Evolutionary conservation across 2,888 invertebrate species (phyloP).

Genomic region (Notodonta ziczac): DNA sequence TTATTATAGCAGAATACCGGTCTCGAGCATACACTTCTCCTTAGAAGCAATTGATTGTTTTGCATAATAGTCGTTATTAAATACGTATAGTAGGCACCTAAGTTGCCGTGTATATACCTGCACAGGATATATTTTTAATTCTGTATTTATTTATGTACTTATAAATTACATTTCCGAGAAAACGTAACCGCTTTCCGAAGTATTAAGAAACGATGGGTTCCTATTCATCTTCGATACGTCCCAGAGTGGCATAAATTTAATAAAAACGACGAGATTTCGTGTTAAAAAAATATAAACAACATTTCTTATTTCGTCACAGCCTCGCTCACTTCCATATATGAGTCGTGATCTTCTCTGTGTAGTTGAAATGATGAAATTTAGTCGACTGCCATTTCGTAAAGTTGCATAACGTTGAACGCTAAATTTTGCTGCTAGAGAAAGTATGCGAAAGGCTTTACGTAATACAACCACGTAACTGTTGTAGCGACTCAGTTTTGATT

Average conservation of each 20-base stretch:
- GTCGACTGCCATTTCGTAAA: slow-evolving; percentile 79
- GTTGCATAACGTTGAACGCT: slow-evolving; percentile 77
- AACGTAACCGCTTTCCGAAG: not conserved
- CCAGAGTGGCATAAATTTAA: slow-evolving; percentile 13
- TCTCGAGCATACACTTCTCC: slow-evolving; percentile 29
- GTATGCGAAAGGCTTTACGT: slow-evolving; percentile 83
- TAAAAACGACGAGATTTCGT: slow-evolving; percentile 25
- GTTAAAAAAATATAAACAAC: slow-evolving; percentile 34
- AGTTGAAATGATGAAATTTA: slow-evolving; percentile 81
- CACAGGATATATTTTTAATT: slow-evolving; percentile 10
- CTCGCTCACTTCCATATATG: slow-evolving; percentile 64
- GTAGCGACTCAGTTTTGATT: slow-evolving; percentile 80
- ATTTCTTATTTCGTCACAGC: slow-evolving; percentile 71
- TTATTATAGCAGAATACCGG: slow-evolving; percentile 39
- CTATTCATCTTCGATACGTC: slow-evolving; percentile 20
- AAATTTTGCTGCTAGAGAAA: slow-evolving; percentile 85
- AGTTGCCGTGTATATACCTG: slow-evolving; percentile 15
- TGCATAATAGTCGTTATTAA: slow-evolving; percentile 44
- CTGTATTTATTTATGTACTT: not conserved
- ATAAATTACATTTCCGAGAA: not conserved
- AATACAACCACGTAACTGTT: slow-evolving; percentile 74
- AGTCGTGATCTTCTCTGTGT: slow-evolving; percentile 71
- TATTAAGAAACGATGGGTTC: not conserved
- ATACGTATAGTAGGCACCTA: slow-evolving; percentile 1
- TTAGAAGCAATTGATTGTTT: slow-evolving; percentile 46